These are phyloP conservation scores for Callyntrura guangdongensis DNA, from an alignment of 2,888 invertebrate genomes.

Conservation along the genomic window DNA sequence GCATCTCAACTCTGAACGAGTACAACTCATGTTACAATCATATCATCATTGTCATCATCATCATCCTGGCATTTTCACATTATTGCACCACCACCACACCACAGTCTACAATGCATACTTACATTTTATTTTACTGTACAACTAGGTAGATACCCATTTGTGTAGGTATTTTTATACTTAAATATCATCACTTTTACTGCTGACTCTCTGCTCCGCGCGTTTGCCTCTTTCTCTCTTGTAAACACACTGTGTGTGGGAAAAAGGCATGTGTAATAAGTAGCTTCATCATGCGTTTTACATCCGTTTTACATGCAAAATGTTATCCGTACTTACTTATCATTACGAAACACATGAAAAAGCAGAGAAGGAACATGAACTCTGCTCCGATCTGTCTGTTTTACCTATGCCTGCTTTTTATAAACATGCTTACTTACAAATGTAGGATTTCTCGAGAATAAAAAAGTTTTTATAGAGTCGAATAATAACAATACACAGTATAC, in stretches of 20 bases:
- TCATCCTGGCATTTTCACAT: background rate
- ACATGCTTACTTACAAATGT: background rate
- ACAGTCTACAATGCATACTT: background rate
- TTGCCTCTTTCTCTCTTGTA: background rate
- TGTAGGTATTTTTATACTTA: background rate
- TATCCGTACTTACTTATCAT: constrained; percentile 66
- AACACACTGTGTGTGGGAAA: constrained; percentile 56
- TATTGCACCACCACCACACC: background rate
- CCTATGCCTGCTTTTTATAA: background rate
- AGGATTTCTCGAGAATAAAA: background rate
- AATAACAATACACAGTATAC: background rate
- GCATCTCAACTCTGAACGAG: constrained; percentile 7
- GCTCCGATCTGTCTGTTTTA: constrained; percentile 13
- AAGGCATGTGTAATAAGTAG: constrained; percentile 78
- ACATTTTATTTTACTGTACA: background rate
- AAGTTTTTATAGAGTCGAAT: background rate
- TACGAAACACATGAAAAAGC: constrained; percentile 50
- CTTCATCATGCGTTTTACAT: constrained; percentile 76
- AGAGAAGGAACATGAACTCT: constrained; percentile 32
- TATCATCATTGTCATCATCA: background rate
- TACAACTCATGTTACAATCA: background rate
- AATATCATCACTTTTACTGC: background rate
- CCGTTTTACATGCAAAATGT: constrained; percentile 74
- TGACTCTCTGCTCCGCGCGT: background rate
- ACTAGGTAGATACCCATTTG: background rate